Percentiles rank a stretch among this genome's conserved stretches.
Evolutionary conservation across 2,113 vertebrate genomes (phyloP).

Genomic region (Emydura subglobosa): DNA sequence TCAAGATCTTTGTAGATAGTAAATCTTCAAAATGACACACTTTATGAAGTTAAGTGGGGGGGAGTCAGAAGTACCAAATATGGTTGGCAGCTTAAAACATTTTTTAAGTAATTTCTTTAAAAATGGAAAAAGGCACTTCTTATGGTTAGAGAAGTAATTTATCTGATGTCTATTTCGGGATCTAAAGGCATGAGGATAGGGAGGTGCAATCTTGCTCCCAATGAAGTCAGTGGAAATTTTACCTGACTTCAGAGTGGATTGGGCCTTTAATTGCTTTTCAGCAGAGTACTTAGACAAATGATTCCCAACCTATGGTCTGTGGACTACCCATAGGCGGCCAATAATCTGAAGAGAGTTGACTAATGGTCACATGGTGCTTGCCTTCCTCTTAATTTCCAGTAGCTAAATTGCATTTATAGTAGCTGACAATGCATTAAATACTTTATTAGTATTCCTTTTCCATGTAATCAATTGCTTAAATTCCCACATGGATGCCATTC

Average conservation of each 20-base stretch:
- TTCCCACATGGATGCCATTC: background rate
- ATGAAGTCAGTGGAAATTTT: background rate
- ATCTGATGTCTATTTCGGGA: background rate
- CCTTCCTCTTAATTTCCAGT: background rate
- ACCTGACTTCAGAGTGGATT: accelerated
- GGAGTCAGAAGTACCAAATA: conserved; percentile 12
- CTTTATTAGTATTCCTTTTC: background rate
- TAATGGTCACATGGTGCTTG: background rate
- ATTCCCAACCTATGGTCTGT: background rate
- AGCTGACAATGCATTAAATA: background rate
- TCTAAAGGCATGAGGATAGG: background rate
- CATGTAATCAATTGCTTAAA: background rate
- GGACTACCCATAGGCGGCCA: background rate
- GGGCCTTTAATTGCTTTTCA: background rate
- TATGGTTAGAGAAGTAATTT: background rate
- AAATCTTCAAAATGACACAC: conserved; percentile 53
- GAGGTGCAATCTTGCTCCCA: background rate
- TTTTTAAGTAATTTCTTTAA: conserved; percentile 16
- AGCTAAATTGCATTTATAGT: background rate
- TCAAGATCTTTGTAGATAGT: conserved; percentile 2
- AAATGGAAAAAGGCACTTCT: conserved; percentile 35
- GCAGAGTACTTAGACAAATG: background rate
- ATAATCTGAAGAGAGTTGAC: background rate
- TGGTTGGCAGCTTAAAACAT: conserved; percentile 18
- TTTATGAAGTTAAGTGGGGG: conserved; percentile 5